Evolutionary conservation across 2,797 vertebrate species (phyloP).

Genomic region (Myotis myotis): DNA sequence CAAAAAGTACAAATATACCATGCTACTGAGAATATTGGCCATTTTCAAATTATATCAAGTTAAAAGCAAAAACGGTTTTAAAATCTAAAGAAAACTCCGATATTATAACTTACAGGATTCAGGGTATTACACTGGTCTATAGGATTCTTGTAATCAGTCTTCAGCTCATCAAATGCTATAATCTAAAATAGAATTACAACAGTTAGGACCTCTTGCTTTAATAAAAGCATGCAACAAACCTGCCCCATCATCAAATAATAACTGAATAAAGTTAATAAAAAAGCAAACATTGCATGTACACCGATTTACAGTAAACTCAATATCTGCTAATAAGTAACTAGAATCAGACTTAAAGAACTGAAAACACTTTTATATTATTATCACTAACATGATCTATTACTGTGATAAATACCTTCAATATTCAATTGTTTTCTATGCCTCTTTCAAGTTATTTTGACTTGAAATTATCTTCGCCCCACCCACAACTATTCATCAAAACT

Average conservation of each 20-base stretch:
- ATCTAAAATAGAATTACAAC: slow-evolving; percentile 87
- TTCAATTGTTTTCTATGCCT: background rate
- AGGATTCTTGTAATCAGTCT: slow-evolving; percentile 99
- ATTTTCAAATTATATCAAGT: slow-evolving; percentile 54
- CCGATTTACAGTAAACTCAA: background rate
- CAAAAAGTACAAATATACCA: slow-evolving; percentile 51
- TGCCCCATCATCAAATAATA: background rate
- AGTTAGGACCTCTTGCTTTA: slow-evolving; percentile 48
- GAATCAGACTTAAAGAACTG: slow-evolving; percentile 18
- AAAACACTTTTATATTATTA: background rate
- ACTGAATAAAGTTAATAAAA: slow-evolving; percentile 10
- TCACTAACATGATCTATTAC: background rate
- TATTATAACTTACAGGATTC: slow-evolving; percentile 94
- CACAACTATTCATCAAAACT: background rate
- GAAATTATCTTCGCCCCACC: background rate
- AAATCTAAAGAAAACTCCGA: slow-evolving; percentile 39
- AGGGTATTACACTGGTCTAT: slow-evolving; percentile 99
- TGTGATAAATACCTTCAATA: background rate
- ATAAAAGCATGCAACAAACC: slow-evolving; percentile 41
- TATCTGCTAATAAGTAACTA: background rate
- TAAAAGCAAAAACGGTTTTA: slow-evolving; percentile 57
- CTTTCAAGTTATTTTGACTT: slow-evolving; percentile 15
- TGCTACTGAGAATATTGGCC: slow-evolving; percentile 57
- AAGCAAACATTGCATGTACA: background rate
- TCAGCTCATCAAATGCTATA: slow-evolving; percentile 99